Percentiles rank a stretch among this genome's conserved stretches.
Evolutionary conservation across 1,140 invertebrate genomes (phyloP).

Genomic region (Calephelis virginiensis): DNA sequence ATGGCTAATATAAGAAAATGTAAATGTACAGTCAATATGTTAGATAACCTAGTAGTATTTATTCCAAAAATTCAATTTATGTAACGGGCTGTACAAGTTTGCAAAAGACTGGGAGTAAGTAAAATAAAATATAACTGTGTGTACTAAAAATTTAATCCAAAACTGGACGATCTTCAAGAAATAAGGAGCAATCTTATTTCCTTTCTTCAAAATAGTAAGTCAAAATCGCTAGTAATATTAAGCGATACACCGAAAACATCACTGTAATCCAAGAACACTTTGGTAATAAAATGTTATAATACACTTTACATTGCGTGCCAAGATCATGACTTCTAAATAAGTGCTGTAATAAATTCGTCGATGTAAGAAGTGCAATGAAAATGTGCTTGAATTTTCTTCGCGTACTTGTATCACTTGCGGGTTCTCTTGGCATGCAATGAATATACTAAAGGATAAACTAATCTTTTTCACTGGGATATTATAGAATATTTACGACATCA

Average conservation of each 20-base stretch:
- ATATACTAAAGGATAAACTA: background rate
- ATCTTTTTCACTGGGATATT: background rate
- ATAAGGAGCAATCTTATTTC: background rate
- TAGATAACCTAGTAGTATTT: no score
- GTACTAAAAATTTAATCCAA: background rate
- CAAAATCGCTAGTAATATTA: background rate
- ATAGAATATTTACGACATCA: background rate
- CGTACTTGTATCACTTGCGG: constrained; percentile 1
- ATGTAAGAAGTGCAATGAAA: constrained; percentile 6
- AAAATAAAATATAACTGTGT: no score
- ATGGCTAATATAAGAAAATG: no score
- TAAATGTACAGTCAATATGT: no score
- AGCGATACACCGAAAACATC: background rate
- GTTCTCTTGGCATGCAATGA: background rate
- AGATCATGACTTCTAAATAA: constrained; percentile 4
- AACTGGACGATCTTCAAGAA: background rate
- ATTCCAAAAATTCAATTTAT: no score
- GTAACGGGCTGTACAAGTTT: no score
- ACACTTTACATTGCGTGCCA: constrained; percentile 10
- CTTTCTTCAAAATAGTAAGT: background rate
- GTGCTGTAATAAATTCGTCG: constrained; percentile 1
- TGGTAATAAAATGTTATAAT: constrained; percentile 1
- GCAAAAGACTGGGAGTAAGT: no score
- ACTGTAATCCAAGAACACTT: background rate
- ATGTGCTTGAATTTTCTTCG: constrained; percentile 8